Base-by-base conservation (phyloP, 2,797 vertebrate genomes). In the Cirrhinus molitorella region DNA sequence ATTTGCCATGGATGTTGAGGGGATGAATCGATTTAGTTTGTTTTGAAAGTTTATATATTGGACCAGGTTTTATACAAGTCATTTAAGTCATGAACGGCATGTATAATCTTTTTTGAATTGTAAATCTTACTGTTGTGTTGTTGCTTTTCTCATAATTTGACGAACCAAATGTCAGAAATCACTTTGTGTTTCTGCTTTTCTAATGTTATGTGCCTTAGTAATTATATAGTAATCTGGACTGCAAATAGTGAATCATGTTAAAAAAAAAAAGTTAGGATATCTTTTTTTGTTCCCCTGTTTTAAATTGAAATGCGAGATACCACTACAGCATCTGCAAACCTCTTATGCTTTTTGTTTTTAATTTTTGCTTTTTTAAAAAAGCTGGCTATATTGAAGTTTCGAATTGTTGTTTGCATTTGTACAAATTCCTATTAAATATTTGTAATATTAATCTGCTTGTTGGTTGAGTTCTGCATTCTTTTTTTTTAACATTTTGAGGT, bases 21-120 rank as follows among this genome's bases (percentile, higher is more conserved):
- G 83, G 65, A 86, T 59, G 1, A 82, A 86, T 65, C 86, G 83
- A 70, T 88, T 89, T 80, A 2, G 7, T 88, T 53, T 9, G 40
- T 47, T 19, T 51, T 47, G 14, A 25, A 67, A 57, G 23, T 37
- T 21, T 49, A 11, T 65, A 28, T 70, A 43, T 21, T 61, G 63
- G 76, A 86, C n/a, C 53, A 74, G 71, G 45, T 55, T 80, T 74
- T 43, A n/a, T 71, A 23, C 23, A 25, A 79, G n/a, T n/a, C n/a
- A n/a, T n/a, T n/a, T n/a, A n/a, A 51, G 14, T 84, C 21, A 43
- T 37, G 59, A 66, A 34, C 8, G 37, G 59, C 43, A n/a, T 61
- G 68, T n/a, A 65, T 57, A 37, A 74, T 68, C n/a, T 14, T 31
- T 31, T 37, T 65, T 28, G 17, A 63, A 66, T 17, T 73, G 16